A percentile compares a stretch with the other conserved stretches of the same genome.
phyloP scores from a whole-genome alignment of 2,113 vertebrate species.

The Bostrychus sinensis region DNA sequence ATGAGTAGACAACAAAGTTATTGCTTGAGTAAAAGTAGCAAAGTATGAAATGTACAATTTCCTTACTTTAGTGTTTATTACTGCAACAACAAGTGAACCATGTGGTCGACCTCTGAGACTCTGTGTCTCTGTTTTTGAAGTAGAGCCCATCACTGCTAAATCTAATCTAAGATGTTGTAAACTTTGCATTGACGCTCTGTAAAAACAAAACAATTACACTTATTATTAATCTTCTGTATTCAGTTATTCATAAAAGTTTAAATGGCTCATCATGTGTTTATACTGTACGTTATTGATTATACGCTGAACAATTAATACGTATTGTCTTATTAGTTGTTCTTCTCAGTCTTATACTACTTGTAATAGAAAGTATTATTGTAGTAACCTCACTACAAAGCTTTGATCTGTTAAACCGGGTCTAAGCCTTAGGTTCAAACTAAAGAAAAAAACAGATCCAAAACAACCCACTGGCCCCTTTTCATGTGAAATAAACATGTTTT shows the following conservation, averaged over 20 bases:
- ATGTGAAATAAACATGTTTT: too few relatives aligned
- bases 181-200: background rate
- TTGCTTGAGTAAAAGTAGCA: too few relatives aligned
- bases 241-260: background rate
- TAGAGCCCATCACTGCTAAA: slow-evolving; percentile 1
- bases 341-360: too few relatives aligned
- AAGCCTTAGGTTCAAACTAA: too few relatives aligned
- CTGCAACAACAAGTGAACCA: background rate
- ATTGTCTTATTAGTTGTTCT: background rate
- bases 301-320: background rate
- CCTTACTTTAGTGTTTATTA: too few relatives aligned
- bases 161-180: background rate
- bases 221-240: background rate
- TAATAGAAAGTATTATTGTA: too few relatives aligned
- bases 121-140: slow-evolving; percentile 11
- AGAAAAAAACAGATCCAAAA: too few relatives aligned
- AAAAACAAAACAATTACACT: background rate
- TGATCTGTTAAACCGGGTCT: too few relatives aligned
- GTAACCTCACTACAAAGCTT: too few relatives aligned
- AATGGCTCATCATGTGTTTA: background rate
- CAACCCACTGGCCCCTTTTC: too few relatives aligned
- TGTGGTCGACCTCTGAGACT: slow-evolving; percentile 24
- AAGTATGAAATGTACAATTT: too few relatives aligned
- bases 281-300: background rate
- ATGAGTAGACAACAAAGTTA: too few relatives aligned